A percentile compares a stretch with the other conserved stretches of the same genome.
phyloP scores from a whole-genome alignment of 2,797 vertebrate species.

The Brotula barbata region DNA sequence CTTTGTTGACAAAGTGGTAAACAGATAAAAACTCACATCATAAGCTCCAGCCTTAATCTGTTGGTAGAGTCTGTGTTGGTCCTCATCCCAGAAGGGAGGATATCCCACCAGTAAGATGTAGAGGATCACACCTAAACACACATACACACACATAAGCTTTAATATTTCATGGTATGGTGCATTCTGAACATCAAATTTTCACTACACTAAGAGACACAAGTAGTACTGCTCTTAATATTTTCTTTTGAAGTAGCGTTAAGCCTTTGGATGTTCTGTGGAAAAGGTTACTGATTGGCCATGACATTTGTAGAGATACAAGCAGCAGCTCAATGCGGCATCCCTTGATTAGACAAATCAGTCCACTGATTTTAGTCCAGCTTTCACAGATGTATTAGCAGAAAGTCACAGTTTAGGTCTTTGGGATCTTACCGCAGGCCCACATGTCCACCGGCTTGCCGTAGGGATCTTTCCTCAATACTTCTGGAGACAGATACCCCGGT shows the following conservation, averaged over 20 bases:
- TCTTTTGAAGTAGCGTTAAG: neutral
- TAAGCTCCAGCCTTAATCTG: conserved; percentile 98
- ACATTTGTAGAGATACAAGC: neutral
- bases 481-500: no score
- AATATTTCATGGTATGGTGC: no score
- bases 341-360: neutral
- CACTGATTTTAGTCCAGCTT: no score
- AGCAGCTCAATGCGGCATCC: neutral
- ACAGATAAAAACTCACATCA: conserved; percentile 92
- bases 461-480: conserved; percentile 95
- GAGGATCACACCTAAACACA: conserved; percentile 88
- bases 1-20: neutral
- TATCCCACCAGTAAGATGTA: conserved; percentile 97
- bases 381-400: neutral
- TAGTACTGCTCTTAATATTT: neutral
- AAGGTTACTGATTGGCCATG: conserved; percentile 3
- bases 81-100: conserved; percentile 98
- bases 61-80: conserved; percentile 96
- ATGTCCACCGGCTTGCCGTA: conserved; percentile 98
- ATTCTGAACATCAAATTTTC: no score
- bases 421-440: conserved; percentile 98
- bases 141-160: no score
- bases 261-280: neutral
- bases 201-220: no score
- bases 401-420: no score